Base-by-base conservation (phyloP, 35 echinoderm and acorn worm genomes). In the Ptychodera flava region DNA sequence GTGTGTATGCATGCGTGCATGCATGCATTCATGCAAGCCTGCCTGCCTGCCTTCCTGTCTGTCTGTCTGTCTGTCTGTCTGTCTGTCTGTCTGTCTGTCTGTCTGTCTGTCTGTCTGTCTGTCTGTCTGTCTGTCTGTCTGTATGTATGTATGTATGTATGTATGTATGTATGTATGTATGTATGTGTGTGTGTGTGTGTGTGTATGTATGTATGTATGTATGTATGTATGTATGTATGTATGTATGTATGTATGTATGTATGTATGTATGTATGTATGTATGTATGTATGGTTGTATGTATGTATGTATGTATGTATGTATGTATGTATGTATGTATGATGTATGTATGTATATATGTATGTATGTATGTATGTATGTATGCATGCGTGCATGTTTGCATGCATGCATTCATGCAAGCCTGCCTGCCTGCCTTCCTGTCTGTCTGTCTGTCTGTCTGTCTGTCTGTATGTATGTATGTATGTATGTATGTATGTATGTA, bases 161-260 rank as follows among this genome's bases (percentile, higher is more conserved):
- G 45, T 22, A 64, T 64, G 45, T 22, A 64, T 64, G 45, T 64
- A 64, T 64, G 45, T 64, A 64, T 64, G 45, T 64, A 64, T 64
- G 45, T 64, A 64, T 64, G 45, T 64, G 22, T 64, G 45, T 64
- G 22, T 64, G 45, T 64, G 22, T 64, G 45, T 64, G 22, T 64
- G 45, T 64, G 22, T 64, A 22, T 64, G 22, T 64, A 22, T 64
- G 22, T 64, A 22, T 64, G 22, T 64, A 22, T 64, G 22, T 64
- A 22, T 64, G 45, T 64, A 64, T 64, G 45, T 64, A 64, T 64
- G 45, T 64, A 64, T 64, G 45, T 64, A 64, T 64, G 45, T 64
- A 64, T 64, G 45, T 64, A 64, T 64, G 45, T 64, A 64, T 64
- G 45, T 64, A 64, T 64, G 45, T 64, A 64, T 64, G 45, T 64